phyloP scores from a whole-genome alignment of 1,140 invertebrate genomes.

The Cotesia typhae region DNA sequence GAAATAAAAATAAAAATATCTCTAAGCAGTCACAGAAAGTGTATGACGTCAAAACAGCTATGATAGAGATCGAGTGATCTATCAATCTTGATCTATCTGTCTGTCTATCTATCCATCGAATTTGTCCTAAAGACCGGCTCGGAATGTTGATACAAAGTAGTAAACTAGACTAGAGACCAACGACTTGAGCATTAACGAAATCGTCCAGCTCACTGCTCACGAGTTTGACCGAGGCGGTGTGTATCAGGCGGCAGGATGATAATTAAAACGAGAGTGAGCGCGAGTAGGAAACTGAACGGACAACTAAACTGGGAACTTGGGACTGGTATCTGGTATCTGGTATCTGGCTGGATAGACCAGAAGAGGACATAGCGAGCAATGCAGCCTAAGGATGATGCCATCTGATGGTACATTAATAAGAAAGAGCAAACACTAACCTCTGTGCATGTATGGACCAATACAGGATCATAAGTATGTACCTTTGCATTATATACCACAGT shows the following conservation, averaged over 20 bases:
- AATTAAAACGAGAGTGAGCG: slow-evolving; percentile 39
- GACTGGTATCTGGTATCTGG: neutral
- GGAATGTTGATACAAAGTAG: neutral
- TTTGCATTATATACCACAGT: no score
- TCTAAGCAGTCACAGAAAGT: neutral
- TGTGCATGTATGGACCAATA: no score
- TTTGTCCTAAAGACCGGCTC: no score
- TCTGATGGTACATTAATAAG: no score
- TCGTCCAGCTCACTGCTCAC: slow-evolving; percentile 10
- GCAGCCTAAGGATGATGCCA: no score
- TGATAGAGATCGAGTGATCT: no score
- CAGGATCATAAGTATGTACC: slow-evolving; percentile 12
- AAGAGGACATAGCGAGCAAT: slow-evolving; percentile 6
- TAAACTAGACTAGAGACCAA: no score
- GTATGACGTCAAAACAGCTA: no score
- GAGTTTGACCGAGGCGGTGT: slow-evolving; percentile 20
- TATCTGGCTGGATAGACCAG: slow-evolving; percentile 9
- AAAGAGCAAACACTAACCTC: no score
- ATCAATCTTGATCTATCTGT: no score
- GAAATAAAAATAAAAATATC: neutral
- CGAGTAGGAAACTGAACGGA: slow-evolving; percentile 14
- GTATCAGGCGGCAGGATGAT: neutral
- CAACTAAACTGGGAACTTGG: neutral
- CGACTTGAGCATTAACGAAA: neutral
- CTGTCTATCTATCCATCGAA: no score